Base-by-base conservation (phyloP, 2,797 vertebrate species). In the Carapus acus region DNA sequence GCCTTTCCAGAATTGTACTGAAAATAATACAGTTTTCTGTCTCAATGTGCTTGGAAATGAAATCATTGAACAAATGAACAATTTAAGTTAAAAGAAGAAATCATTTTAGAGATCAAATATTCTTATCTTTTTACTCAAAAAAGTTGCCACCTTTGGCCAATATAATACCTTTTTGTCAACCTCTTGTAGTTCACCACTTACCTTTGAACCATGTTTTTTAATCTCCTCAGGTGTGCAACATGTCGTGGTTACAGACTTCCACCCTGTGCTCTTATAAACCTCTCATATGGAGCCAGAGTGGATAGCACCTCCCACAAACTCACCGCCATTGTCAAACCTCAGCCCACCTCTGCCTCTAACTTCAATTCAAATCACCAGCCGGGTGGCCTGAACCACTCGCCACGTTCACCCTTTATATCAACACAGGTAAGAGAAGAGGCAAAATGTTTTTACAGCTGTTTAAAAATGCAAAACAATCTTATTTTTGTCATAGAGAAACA, bases 261-360 rank as follows among this genome's bases (percentile, higher is more conserved):
- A 16, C 88, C 93, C 77, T 91, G 90, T 80, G 94, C 96, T 81
- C 93, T 99, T 85, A 92, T 98, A 57, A 98, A 96, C 74, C 81
- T 97, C 58, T 92, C 93, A 75, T 90, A 98, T 16, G 95, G 96
- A 20, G 78, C 59, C 68, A 89, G 94, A 33, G 83, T 83, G 53
- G 94, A 97, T 78, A 88, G 83, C 58, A 87, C 87, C 56, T 87
- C 84, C 52, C 89, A 93, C 75, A 96, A 96, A 61, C 86, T 96
- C 84, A 94, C 88, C 5, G 92, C 94, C 67, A 87, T 96, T 19
- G 92, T 97, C 75, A 98, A 97, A 79, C 94, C 94, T 41, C 94
- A 98, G 45, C 93, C 92, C 8, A 84, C 87, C 37, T 2, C 89
- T 29, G 55, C 72, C 2, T 19, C 52, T 1, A 85, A 87, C 47